Evolutionary conservation across 2,797 vertebrate species (phyloP).

Genomic region (Hydrolagus colliei): DNA sequence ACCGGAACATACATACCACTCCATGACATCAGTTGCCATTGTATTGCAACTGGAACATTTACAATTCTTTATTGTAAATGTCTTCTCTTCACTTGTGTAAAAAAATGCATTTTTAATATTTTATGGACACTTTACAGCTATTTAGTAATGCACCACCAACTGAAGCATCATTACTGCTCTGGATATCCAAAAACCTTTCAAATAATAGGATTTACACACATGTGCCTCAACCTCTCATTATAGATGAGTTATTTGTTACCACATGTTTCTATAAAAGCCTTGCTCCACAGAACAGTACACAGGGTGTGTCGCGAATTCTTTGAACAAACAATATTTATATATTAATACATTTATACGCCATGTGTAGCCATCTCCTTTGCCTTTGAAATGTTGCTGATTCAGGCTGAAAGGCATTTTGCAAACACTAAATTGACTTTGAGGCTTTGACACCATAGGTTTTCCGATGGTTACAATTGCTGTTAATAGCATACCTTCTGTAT

Average conservation of each 20-base stretch:
- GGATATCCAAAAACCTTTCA: not conserved
- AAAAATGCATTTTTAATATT: not conserved
- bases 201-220: not conserved
- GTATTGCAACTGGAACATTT: not conserved
- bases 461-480: not conserved
- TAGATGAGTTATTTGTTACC: not conserved
- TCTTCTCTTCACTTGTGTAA: not conserved
- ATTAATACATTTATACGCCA: not conserved
- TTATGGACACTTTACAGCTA: not conserved
- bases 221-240: not conserved
- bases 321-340: not conserved
- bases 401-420: not conserved
- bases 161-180: not conserved
- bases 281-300: not conserved
- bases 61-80: constrained; percentile 28
- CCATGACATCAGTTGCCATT: not conserved
- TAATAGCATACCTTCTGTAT: not conserved
- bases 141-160: not conserved
- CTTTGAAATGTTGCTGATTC: not conserved
- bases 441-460: not conserved
- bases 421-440: not conserved
- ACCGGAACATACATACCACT: not conserved
- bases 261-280: not conserved
- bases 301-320: not conserved
- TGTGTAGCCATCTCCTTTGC: not conserved